Percentiles rank a stretch among this genome's conserved stretches.
Evolutionary conservation across 2,797 vertebrate genomes (phyloP).

Genomic region (Xenopus petersii): DNA sequence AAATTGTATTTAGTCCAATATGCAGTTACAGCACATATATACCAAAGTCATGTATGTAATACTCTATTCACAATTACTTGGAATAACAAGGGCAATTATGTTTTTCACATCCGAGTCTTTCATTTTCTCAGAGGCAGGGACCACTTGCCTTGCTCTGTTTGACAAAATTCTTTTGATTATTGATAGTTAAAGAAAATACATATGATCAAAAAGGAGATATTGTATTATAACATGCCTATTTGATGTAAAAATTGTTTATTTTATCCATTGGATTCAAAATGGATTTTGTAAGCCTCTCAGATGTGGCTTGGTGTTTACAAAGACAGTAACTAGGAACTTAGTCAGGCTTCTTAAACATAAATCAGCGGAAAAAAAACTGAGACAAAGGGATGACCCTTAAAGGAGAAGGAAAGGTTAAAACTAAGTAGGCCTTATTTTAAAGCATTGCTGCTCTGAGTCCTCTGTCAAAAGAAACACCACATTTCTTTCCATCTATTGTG

Average conservation of each 20-base stretch:
- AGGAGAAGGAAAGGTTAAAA: not conserved
- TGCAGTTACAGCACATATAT: slow-evolving; percentile 1
- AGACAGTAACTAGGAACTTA: not conserved
- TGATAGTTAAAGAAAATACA: not conserved
- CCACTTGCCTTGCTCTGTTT: slow-evolving; percentile 1
- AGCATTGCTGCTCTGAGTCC: too few species aligned
- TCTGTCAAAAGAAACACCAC: too few species aligned
- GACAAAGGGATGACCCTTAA: not conserved
- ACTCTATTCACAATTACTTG: not conserved
- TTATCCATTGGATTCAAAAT: slow-evolving; percentile 3
- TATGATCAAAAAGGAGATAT: slow-evolving; percentile 13
- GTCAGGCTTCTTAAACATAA: slow-evolving; percentile 1
- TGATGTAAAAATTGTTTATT: slow-evolving; percentile 17
- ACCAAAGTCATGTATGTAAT: not conserved
- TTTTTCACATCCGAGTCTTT: not conserved
- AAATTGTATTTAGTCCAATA: slow-evolving; percentile 1
- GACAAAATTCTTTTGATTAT: not conserved
- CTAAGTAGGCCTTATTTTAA: too few species aligned
- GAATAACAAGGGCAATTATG: slow-evolving; percentile 20
- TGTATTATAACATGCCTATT: not conserved
- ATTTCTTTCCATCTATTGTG: too few species aligned
- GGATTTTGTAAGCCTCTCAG: slow-evolving; percentile 5
- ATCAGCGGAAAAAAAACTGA: not conserved
- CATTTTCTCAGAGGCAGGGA: not conserved
- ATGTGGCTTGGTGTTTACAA: too few species aligned